A percentile compares a stretch with the other conserved stretches of the same genome.
Evolutionary conservation across 2,113 vertebrate genomes (phyloP).

Genomic region (Vombatus ursinus): DNA sequence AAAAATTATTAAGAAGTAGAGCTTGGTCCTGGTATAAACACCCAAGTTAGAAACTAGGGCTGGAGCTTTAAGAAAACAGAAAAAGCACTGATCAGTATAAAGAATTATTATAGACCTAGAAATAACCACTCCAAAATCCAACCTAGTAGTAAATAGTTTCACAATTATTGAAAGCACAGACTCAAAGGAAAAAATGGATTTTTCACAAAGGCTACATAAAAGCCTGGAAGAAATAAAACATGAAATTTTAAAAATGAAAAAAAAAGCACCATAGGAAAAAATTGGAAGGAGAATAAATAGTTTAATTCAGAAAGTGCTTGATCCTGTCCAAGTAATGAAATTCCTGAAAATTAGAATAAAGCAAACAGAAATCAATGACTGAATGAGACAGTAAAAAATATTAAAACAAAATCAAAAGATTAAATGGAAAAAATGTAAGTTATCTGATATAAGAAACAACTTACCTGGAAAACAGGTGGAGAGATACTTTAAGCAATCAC

Average conservation of each 20-base stretch:
- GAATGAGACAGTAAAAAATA: not conserved
- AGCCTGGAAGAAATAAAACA: not conserved
- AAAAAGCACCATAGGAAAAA: not conserved
- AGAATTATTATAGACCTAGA: not conserved
- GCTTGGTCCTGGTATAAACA: not conserved
- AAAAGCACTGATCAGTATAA: not conserved
- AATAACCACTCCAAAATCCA: not conserved
- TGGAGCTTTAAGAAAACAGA: not conserved
- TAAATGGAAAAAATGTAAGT: not conserved
- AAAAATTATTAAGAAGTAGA: not conserved
- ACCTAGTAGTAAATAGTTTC: not conserved
- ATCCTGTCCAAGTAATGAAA: not conserved
- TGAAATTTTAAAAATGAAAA: not conserved
- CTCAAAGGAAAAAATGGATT: not conserved
- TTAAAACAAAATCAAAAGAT: not conserved
- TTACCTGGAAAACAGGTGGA: not conserved
- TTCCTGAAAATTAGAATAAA: not conserved
- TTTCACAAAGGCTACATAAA: not conserved
- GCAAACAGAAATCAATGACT: not conserved
- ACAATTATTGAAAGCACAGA: not conserved
- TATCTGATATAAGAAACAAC: not conserved
- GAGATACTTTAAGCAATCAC: not conserved
- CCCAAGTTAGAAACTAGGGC: not conserved
- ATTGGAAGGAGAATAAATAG: not conserved
- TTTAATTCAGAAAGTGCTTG: not conserved